Base-by-base conservation (phyloP, 2,113 vertebrate species). In the Telmatochromis bifrenatus region DNA sequence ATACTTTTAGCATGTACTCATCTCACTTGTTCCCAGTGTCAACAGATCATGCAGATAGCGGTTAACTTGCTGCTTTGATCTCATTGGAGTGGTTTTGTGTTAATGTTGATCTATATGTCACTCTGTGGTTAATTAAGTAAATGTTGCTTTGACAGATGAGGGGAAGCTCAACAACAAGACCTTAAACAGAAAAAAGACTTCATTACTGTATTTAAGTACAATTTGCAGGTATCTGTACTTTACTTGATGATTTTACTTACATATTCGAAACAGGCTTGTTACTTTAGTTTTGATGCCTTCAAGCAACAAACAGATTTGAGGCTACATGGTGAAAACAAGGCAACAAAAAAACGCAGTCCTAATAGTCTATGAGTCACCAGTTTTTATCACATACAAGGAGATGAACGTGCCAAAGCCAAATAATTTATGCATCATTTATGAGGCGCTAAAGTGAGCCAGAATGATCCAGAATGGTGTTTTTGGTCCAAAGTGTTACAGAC, bases 41-140 rank as follows among this genome's bases (percentile, higher is more conserved):
- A 91, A 93, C 65, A 91, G 88, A 90, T 90, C 13, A 28, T 55
- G 35, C 7, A 86, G 87, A 87, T 90, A 81, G 23, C 7, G 26
- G 35, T 73, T 73, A 73, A 73, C 0, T 60, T 60, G 14, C 39
- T 45, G 68, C 21, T 73, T 73, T 73, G 21, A 45, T 45, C 68
- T 73, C 8, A 13, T 42, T 23, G 8, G 8, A 9, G 68, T 15
- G 8, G 39, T 45, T 73, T 5, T 45, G 35, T 39, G 6, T 70
- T 45, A 7, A 45, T 45, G 37, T 73, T 1, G 68, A 73, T 15
- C 68, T 73, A 11, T 26, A 73, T 45, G 39, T 73, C 68, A 17
- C 68, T 45, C 37, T 81, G 33, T 14, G 56, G 65, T 35, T 8
- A 11, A 39, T 81, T 65, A 91, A 91, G 88, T 83, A 93, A 92